Percentiles rank a stretch among this genome's conserved stretches.
These are phyloP conservation scores for Protaetia brevitarsis DNA, from an alignment of 1,140 invertebrate genomes.

Conservation along the genomic window DNA sequence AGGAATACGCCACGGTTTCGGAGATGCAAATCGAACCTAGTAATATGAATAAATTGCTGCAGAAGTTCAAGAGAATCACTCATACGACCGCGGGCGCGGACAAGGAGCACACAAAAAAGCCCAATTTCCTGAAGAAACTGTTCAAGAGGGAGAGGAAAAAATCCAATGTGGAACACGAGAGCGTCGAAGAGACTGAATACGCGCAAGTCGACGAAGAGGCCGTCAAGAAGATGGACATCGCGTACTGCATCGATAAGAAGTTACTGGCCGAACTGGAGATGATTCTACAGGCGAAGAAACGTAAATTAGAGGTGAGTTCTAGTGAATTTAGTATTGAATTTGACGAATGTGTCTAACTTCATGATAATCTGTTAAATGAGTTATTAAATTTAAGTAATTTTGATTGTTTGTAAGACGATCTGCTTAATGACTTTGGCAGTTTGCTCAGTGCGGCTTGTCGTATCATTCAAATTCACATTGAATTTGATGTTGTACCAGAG, in stretches of 20 bases:
- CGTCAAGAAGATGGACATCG: slow-evolving; percentile 28
- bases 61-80: not conserved
- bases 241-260: slow-evolving; percentile 27
- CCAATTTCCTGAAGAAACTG: slow-evolving; percentile 35
- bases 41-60: not conserved
- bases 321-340: not conserved
- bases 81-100: not conserved
- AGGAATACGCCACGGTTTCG: not conserved
- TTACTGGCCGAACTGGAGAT: slow-evolving; percentile 11
- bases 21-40: not conserved
- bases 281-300: not conserved
- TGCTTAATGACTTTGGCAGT: too few species aligned
- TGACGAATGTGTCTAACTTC: too few species aligned
- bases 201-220: slow-evolving; percentile 24
- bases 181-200: slow-evolving; percentile 25
- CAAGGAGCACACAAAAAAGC: slow-evolving; percentile 23
- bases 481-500: too few species aligned
- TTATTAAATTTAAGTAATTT: too few species aligned
- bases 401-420: too few species aligned
- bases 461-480: too few species aligned
- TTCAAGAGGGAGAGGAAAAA: slow-evolving; percentile 30
- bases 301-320: slow-evolving; percentile 1
- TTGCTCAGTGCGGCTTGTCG: too few species aligned
- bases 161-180: slow-evolving; percentile 8
- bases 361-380: too few species aligned